Evolutionary conservation across 2,888 invertebrate species (phyloP).

Genomic region (Branchipolynoe longqiensis): DNA sequence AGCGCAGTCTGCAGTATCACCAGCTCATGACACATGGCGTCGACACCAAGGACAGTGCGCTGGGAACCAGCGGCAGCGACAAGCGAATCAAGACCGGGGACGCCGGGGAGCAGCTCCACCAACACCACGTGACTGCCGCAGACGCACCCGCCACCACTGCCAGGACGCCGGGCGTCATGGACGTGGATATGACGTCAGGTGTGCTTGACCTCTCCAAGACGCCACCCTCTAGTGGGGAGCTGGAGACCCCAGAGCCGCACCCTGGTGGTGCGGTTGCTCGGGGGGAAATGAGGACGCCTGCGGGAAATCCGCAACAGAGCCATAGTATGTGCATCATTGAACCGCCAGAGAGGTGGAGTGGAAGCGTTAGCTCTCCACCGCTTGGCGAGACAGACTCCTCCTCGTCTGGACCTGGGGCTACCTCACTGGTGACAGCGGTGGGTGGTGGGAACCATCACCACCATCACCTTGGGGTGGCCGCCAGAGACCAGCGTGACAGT

Average conservation of each 20-base stretch:
- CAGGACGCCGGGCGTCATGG: not conserved
- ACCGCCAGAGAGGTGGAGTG: constrained; percentile 1
- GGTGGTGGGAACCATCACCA: not conserved
- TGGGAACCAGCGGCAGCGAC: not conserved
- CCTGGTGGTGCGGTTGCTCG: not conserved
- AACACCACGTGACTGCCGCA: not conserved
- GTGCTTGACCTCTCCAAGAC: constrained; percentile 38
- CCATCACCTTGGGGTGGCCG: too few species aligned
- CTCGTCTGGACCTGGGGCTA: too few species aligned
- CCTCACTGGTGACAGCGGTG: not conserved
- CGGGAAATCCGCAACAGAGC: not conserved
- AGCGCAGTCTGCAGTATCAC: constrained; percentile 77
- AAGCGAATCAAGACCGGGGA: not conserved
- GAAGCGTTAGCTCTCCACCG: not conserved
- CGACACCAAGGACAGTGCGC: constrained; percentile 58
- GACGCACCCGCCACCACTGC: not conserved
- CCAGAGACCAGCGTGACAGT: too few species aligned
- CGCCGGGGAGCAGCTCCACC: not conserved
- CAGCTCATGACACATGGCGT: constrained; percentile 70
- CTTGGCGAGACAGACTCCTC: too few species aligned
- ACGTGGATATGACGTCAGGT: not conserved
- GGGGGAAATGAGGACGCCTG: not conserved
- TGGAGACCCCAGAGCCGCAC: not conserved
- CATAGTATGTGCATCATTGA: too few species aligned
- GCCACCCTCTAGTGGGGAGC: constrained; percentile 4